Conservation (phyloP, 2,113 vertebrate species). For the Irena cyanogastra region DNA sequence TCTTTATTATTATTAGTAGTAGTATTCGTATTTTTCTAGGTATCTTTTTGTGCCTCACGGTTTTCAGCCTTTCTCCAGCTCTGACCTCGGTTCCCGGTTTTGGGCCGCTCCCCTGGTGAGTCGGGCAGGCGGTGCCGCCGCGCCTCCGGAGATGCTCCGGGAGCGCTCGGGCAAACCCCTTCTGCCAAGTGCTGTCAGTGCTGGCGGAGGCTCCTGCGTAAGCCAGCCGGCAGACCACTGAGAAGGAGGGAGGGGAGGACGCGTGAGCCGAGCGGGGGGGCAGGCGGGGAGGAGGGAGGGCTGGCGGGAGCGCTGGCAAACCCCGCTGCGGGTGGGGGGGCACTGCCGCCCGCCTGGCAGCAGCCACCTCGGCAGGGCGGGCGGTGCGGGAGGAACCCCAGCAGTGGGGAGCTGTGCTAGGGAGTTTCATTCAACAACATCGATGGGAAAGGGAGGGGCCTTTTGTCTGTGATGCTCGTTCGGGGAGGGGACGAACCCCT, state of each 20-base stretch:
- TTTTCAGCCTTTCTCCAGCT: neutral
- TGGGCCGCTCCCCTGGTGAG: neutral
- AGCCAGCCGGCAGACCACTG: constrained; percentile 36
- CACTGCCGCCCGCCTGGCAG: neutral
- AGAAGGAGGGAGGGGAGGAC: neutral
- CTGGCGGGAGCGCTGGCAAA: neutral
- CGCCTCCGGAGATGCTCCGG: neutral
- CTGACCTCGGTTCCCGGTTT: neutral
- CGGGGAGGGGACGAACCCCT: neutral
- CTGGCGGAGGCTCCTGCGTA: constrained; percentile 58
- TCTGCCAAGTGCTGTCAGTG: constrained; percentile 10
- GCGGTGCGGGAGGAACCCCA: neutral
- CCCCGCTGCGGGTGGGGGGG: neutral
- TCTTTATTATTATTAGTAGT: neutral
- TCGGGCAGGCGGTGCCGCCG: neutral
- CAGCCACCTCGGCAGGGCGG: neutral
- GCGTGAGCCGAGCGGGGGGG: neutral
- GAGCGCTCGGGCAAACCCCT: neutral
- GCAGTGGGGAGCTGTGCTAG: neutral
- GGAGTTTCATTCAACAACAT: neutral
- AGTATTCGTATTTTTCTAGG: neutral
- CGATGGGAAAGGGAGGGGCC: neutral
- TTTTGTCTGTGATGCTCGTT: neutral
- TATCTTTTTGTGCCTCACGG: neutral
- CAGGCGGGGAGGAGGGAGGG: neutral